Base-by-base conservation (phyloP, 2,888 invertebrate species). In the Clivina fossor region DNA sequence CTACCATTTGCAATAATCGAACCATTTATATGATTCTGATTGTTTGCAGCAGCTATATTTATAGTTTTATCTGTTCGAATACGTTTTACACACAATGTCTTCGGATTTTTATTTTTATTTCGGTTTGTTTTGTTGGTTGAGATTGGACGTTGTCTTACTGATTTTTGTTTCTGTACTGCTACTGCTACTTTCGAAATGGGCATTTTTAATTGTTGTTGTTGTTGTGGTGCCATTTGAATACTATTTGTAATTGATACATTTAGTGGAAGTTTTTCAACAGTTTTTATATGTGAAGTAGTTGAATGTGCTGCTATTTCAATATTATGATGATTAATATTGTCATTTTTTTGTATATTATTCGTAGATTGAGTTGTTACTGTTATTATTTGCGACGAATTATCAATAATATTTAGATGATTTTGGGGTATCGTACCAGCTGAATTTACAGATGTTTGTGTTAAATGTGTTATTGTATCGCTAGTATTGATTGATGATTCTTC, bases 1-100 rank as follows among this genome's bases (percentile, higher is more conserved):
- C 78, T 74, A 61, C 11, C 33, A 13, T 28, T 49, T 19, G 38
- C 28, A 38, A 49, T 28, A 30, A 26, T 79, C 76, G 54, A 40
- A 40, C 58, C 48, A 28, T 49, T 50, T 30, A 26, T 57, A 9
- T 46, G 47, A 32, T 62, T 63, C 9, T 63, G 64, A 43, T 64
- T 35, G 19, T 65, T 35, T 18, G 32, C 13, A 28, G 41, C 24
- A 19, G n/a, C 9, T 20, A 40, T 16, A 41, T 20, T 58, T 15
- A 64, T 62, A 40, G 60, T 61, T 44, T 53, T 62, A 22, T 43
- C 51, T 8, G n/a, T 20, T 11, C 19, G 19, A 5, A 8, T 51
- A 22, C 51, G 43, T 32, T 43, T 51, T 13, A 20, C 51, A 5
- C 22, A 22, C n/a, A 13, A 2, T 32, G 41, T 37, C 15, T 15